These are phyloP conservation scores for Antigone vipio DNA, from an alignment of 2,113 vertebrate genomes.

Conservation along the genomic window DNA sequence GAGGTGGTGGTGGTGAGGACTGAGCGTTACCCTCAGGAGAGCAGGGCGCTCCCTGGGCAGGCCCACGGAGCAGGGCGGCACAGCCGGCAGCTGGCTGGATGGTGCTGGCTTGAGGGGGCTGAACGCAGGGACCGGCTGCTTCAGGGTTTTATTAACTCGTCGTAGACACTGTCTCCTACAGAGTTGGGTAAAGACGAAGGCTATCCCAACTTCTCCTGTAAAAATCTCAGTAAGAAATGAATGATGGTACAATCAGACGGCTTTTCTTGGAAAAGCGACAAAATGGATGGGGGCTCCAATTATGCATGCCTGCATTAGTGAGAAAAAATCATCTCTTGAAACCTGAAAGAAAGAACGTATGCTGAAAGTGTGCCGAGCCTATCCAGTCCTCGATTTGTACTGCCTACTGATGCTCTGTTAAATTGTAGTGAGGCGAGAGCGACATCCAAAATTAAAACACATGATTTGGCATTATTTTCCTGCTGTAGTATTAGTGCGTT, in stretches of 20 bases:
- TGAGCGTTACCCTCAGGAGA: neutral
- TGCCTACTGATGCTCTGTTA: neutral
- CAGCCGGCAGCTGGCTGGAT: neutral
- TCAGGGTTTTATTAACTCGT: neutral
- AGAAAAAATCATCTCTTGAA: neutral
- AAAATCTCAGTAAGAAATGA: neutral
- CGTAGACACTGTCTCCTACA: accelerated
- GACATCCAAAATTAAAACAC: neutral
- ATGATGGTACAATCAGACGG: neutral
- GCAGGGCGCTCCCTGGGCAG: neutral
- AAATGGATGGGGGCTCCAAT: neutral
- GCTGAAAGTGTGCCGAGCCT: neutral
- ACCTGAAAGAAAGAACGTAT: neutral
- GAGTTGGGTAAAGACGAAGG: neutral
- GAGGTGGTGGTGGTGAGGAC: neutral
- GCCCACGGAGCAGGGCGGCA: neutral
- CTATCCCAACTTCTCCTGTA: neutral
- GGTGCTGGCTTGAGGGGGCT: neutral
- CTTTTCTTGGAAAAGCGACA: neutral
- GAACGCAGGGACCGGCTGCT: neutral
- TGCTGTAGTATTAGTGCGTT: neutral
- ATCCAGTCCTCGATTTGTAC: neutral
- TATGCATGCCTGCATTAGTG: neutral
- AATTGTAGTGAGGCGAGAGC: neutral
- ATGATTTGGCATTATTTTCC: neutral